These are phyloP conservation scores for Drosophila cardini DNA, from an alignment of 1,140 invertebrate genomes.

Conservation along the genomic window DNA sequence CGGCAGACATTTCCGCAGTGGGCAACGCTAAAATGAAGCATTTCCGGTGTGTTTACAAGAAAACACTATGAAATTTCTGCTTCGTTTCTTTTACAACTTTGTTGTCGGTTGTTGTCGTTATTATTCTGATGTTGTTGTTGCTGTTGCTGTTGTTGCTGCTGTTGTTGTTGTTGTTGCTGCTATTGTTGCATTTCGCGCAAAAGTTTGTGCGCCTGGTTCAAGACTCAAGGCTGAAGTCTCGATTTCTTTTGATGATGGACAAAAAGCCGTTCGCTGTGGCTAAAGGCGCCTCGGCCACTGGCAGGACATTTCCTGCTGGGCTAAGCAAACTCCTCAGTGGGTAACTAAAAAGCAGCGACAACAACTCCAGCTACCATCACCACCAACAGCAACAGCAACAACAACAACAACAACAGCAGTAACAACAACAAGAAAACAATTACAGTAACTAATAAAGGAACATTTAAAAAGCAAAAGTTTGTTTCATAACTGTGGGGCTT, in stretches of 20 bases:
- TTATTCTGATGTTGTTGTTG: slow-evolving; percentile 52
- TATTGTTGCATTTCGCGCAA: slow-evolving; percentile 63
- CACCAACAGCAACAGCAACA: slow-evolving; percentile 41
- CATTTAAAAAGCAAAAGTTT: slow-evolving; percentile 83
- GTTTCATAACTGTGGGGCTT: slow-evolving; percentile 40
- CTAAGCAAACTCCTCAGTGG: not conserved
- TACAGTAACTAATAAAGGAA: slow-evolving; percentile 82
- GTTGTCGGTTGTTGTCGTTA: slow-evolving; percentile 41
- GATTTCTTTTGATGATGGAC: slow-evolving; percentile 70
- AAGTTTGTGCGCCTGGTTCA: slow-evolving; percentile 59
- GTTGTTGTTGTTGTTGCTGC: slow-evolving; percentile 63
- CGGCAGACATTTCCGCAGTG: slow-evolving; percentile 69
- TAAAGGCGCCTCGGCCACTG: slow-evolving; percentile 37
- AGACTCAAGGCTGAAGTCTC: slow-evolving; percentile 61
- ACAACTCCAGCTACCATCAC: slow-evolving; percentile 8
- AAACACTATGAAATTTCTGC: slow-evolving; percentile 50
- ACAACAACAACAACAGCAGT: slow-evolving; percentile 75
- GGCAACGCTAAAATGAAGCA: slow-evolving; percentile 71
- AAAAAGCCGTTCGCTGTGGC: slow-evolving; percentile 40
- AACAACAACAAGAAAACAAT: slow-evolving; percentile 72
- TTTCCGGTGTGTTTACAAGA: slow-evolving; percentile 74
- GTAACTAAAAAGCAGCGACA: slow-evolving; percentile 32
- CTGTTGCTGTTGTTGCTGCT: slow-evolving; percentile 38
- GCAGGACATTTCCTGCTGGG: slow-evolving; percentile 43
- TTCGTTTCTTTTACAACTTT: slow-evolving; percentile 44